Conservation (phyloP, 2,888 invertebrate species). For the Ypsolopha scabrella region DNA sequence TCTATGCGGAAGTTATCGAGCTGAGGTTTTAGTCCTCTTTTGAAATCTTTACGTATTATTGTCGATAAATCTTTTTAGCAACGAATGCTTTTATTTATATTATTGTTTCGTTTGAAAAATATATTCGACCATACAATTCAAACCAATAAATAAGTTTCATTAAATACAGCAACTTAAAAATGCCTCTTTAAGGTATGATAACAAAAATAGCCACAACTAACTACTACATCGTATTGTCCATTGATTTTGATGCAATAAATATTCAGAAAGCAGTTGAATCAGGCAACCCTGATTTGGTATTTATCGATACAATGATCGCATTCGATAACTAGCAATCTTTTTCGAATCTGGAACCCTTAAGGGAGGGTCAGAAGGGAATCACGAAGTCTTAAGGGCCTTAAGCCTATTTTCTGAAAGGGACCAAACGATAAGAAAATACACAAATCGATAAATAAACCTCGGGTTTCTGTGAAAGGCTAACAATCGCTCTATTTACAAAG, state of each 20-base stretch:
- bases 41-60: too few relatives aligned
- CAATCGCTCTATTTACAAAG: slow-evolving; percentile 36
- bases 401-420: background rate
- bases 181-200: slow-evolving; percentile 33
- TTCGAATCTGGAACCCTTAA: too few relatives aligned
- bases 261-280: slow-evolving; percentile 11
- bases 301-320: background rate
- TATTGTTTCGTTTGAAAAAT: too few relatives aligned
- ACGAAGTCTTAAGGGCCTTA: background rate
- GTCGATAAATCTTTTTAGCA: too few relatives aligned
- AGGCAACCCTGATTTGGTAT: slow-evolving; percentile 10
- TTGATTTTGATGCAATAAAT: slow-evolving; percentile 10
- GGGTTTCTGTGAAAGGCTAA: slow-evolving; percentile 15
- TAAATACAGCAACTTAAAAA: background rate
- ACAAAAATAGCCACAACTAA: slow-evolving; percentile 15
- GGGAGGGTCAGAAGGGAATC: too few relatives aligned
- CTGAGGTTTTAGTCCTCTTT: too few relatives aligned
- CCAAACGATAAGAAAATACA: background rate
- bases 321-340: background rate
- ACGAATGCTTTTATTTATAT: too few relatives aligned
- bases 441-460: background rate
- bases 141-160: too few relatives aligned
- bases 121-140: too few relatives aligned
- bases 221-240: slow-evolving; percentile 13
- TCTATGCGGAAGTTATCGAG: background rate